phyloP scores from a whole-genome alignment of 2,113 vertebrate species.

The Sinocyclocheilus maitianheensis region DNA sequence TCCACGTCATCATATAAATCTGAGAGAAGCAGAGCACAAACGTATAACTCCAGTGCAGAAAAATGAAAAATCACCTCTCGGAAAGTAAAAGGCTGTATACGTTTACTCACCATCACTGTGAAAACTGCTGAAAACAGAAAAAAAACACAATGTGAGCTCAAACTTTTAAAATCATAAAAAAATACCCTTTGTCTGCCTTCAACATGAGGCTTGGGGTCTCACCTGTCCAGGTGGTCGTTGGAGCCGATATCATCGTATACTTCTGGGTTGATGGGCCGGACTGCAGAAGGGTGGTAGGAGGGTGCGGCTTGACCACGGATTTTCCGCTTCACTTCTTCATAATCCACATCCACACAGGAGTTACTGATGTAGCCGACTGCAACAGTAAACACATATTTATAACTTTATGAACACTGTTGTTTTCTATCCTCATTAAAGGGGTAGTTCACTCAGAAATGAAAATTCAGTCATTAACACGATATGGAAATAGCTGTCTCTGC shows the following conservation, averaged over 20 bases:
- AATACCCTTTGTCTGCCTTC: background rate
- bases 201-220: background rate
- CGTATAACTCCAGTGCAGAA: background rate
- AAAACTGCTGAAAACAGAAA: conserved; percentile 63
- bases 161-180: conserved; percentile 2
- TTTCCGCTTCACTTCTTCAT: conserved; percentile 73
- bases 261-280: conserved; percentile 27
- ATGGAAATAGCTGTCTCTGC: no score
- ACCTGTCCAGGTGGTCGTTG: conserved; percentile 64
- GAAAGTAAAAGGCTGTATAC: background rate
- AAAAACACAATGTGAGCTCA: conserved; percentile 15
- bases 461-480: no score
- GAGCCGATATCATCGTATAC: conserved; percentile 56
- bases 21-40: conserved; percentile 32
- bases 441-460: no score
- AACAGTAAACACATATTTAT: background rate
- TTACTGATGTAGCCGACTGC: conserved; percentile 78
- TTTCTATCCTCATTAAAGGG: background rate
- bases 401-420: background rate
- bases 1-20: conserved; percentile 76
- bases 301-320: background rate
- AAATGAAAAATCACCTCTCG: background rate
- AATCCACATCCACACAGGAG: conserved; percentile 75
- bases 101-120: conserved; percentile 68
- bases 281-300: conserved; percentile 50